These are phyloP conservation scores for Napeogenes sylphis DNA, from an alignment of 2,888 invertebrate genomes.

Conservation along the genomic window DNA sequence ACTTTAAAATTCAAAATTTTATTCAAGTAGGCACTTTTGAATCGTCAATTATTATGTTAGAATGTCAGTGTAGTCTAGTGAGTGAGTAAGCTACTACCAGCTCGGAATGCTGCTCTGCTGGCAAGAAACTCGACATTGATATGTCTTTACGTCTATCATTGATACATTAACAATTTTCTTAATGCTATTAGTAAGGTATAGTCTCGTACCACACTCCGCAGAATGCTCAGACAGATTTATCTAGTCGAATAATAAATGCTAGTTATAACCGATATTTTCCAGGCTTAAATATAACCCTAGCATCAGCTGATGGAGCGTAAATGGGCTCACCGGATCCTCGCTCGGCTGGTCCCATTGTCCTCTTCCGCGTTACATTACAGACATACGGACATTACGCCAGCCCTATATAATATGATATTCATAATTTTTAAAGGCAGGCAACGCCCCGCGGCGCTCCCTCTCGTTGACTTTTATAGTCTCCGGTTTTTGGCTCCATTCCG, in stretches of 20 bases:
- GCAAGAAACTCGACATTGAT: too few relatives aligned
- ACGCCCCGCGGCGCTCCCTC: constrained; percentile 26
- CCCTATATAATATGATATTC: constrained; percentile 24
- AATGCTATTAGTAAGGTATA: not conserved
- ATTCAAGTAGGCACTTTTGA: too few relatives aligned
- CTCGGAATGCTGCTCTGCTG: too few relatives aligned
- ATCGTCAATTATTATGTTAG: too few relatives aligned
- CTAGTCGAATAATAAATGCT: not conserved
- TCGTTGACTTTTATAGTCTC: constrained; percentile 28
- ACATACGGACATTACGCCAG: constrained; percentile 18
- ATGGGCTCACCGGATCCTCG: constrained; percentile 64
- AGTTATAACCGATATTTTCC: not conserved
- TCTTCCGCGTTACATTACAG: constrained; percentile 59
- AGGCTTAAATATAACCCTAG: constrained; percentile 14
- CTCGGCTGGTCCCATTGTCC: constrained; percentile 64
- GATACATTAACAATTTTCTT: not conserved
- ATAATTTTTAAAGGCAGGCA: constrained; percentile 22
- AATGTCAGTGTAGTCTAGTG: too few relatives aligned
- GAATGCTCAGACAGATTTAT: not conserved
- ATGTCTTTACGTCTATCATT: not conserved
- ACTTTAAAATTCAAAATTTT: too few relatives aligned
- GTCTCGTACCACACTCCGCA: not conserved
- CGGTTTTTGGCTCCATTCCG: constrained; percentile 26
- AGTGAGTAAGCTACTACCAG: too few relatives aligned
- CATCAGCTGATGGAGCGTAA: constrained; percentile 63